Base-by-base conservation (phyloP, 1,140 invertebrate genomes). In the Neotoxoptera formosana region DNA sequence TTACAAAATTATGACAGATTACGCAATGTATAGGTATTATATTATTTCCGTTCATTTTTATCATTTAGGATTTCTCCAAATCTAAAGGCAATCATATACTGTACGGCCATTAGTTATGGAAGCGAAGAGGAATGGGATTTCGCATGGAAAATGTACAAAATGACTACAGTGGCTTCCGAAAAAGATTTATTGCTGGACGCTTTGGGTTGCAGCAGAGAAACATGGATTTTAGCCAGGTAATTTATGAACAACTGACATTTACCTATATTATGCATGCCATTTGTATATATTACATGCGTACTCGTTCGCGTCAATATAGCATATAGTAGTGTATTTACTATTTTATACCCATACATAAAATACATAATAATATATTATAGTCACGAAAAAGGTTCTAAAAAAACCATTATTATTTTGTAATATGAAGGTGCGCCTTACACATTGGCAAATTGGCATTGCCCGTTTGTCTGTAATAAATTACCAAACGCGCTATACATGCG, bases 51-150 rank as follows among this genome's bases (percentile, higher is more conserved):
- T 53, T 53, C 93, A 94, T 95, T 95, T 30, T 51, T 51, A 51
- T 53, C 51, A 21, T 53, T 53, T 45, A 97, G 97, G 60, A 98
- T 99, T 93, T 97, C 97, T 11, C 97, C 97, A 9, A 98, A 98
- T 95, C 95, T 98, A 30, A 97, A 98, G 84, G 96, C 96, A 34
- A 96, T 97, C 0, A 97, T 98, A 11, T 98, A 98, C 95, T 99
- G 98, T 94, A 97, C 97, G 1, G 98, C 98, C 0, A 97, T 99
- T 11, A 96, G 97, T 93, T 96, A 97, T 25, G 98, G 98, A 7
- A 97, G 97, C 0, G 96, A 97, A 93, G 95, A 96, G 9, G 98
- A 98, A 94, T 99, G 98, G 98, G 96, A 98, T 51, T 98, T 98
- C 95, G 96, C 97, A 0, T 98, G 98, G 96, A 95, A 97, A 76